Conservation (phyloP, 1,140 invertebrate genomes). For the Ostrea edulis region DNA sequence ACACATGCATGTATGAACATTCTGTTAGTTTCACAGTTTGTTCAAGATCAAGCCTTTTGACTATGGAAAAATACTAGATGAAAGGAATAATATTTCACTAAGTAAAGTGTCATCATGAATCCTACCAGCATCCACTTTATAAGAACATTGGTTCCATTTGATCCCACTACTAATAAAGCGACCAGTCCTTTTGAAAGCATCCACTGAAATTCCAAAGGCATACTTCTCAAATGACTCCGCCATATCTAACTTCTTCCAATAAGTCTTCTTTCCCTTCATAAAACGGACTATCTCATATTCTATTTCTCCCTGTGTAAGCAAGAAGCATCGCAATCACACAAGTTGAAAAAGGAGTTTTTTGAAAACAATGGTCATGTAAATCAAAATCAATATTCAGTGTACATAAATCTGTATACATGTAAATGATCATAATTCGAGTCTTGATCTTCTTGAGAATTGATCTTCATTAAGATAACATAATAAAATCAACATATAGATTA, state of each 20-base stretch:
- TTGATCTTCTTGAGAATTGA: too few relatives aligned
- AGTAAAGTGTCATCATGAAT: neutral
- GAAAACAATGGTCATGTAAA: neutral
- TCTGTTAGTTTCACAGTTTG: too few relatives aligned
- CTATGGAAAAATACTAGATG: neutral
- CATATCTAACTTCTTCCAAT: neutral
- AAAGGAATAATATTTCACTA: neutral
- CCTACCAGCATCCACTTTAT: slow-evolving; percentile 1
- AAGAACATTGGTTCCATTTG: neutral
- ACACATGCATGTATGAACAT: too few relatives aligned
- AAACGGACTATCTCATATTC: neutral
- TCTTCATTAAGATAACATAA: too few relatives aligned
- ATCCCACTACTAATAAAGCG: slow-evolving; percentile 24
- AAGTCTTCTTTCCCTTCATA: neutral
- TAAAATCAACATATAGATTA: too few relatives aligned
- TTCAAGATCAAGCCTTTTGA: neutral
- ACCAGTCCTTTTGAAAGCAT: neutral
- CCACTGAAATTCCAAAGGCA: slow-evolving; percentile 20
- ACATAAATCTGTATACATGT: neutral
- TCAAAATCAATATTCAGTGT: too few relatives aligned
- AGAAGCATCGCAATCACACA: neutral
- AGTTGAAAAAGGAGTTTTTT: neutral
- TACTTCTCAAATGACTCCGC: neutral
- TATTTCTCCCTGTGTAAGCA: neutral
- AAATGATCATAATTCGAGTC: neutral